These are phyloP conservation scores for Heterodera schachtii DNA, from an alignment of 1,140 invertebrate genomes.

Conservation along the genomic window DNA sequence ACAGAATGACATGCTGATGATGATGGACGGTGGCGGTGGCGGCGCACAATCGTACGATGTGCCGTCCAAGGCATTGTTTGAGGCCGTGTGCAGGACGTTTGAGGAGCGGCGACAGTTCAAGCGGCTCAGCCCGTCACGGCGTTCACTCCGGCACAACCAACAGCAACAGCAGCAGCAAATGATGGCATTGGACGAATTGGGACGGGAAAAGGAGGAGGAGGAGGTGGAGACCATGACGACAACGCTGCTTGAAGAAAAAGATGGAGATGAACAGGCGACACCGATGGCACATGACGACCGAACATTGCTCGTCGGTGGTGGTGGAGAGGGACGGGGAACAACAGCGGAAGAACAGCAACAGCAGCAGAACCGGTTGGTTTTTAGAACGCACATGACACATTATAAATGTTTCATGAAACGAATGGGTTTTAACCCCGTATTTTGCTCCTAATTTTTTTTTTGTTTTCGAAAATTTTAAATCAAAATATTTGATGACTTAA, in stretches of 20 bases:
- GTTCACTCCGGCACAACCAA: background rate
- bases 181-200: background rate
- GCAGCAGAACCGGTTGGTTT: background rate
- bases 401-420: too few relatives aligned
- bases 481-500: too few relatives aligned
- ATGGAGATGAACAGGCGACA: background rate
- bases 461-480: too few relatives aligned
- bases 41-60: conserved; percentile 22
- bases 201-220: background rate
- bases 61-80: conserved; percentile 25
- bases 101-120: conserved; percentile 13
- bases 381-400: too few relatives aligned
- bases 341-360: background rate
- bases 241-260: conserved; percentile 1
- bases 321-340: background rate
- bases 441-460: too few relatives aligned
- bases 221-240: too few relatives aligned
- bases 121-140: conserved; percentile 4
- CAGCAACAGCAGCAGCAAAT: background rate
- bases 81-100: conserved; percentile 26
- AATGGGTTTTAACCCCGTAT: too few relatives aligned
- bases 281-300: background rate
- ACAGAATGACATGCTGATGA: background rate
- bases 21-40: background rate
- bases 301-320: background rate